Conservation (phyloP, 2,113 vertebrate genomes). For the Acanthochromis polyacanthus region DNA sequence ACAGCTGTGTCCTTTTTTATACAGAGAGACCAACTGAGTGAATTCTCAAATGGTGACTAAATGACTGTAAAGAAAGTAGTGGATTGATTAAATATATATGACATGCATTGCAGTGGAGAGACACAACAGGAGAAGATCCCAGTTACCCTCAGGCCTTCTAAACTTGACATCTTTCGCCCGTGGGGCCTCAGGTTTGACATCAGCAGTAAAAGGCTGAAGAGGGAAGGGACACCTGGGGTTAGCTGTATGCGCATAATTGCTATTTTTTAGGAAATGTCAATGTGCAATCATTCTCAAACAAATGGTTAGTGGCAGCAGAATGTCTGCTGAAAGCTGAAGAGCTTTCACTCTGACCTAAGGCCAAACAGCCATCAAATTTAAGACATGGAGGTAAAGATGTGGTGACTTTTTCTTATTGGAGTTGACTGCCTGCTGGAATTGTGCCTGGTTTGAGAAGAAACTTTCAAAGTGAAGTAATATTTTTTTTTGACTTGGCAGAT, state of each 20-base stretch:
- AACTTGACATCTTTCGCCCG: neutral
- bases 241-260: conserved; percentile 13
- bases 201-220: conserved; percentile 1
- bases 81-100: neutral
- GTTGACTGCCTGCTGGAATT: neutral
- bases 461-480: neutral
- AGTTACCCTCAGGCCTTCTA: neutral
- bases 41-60: neutral
- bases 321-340: conserved; percentile 17
- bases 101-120: neutral
- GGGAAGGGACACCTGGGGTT: neutral
- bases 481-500: neutral
- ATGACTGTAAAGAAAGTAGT: neutral
- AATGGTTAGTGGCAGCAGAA: conserved; percentile 19
- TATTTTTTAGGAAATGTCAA: conserved; percentile 26
- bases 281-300: conserved; percentile 29
- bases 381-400: neutral
- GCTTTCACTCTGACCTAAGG: conserved; percentile 1
- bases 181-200: conserved; percentile 2
- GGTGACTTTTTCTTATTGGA: neutral
- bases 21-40: neutral
- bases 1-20: neutral
- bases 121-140: conserved; percentile 1
- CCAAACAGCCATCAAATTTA: conserved; percentile 5
- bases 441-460: neutral